Percentiles rank a stretch among this genome's conserved stretches.
Conservation (phyloP, 2,113 vertebrate genomes). For the Arizona elegans region DNA sequence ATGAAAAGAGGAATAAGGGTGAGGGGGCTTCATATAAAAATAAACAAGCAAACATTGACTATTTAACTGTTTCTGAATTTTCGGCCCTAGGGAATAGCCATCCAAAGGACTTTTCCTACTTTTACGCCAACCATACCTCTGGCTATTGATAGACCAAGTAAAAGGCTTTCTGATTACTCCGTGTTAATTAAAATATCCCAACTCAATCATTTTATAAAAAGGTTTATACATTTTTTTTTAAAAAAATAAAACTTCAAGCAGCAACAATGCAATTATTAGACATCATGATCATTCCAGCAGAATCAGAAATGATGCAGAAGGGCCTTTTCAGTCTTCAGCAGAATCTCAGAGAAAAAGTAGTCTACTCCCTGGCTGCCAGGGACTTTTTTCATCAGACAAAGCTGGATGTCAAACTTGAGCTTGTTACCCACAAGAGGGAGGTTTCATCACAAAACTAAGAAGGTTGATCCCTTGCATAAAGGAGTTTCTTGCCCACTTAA, state of each 20-base stretch:
- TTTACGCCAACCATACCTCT: neutral
- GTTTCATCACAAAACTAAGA: neutral
- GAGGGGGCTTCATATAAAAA: neutral
- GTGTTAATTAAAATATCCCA: neutral
- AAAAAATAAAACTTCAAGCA: neutral
- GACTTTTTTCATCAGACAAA: neutral
- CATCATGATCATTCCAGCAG: neutral
- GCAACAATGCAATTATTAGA: neutral
- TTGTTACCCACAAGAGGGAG: neutral
- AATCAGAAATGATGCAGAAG: neutral
- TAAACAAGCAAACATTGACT: neutral
- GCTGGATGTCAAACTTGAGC: neutral
- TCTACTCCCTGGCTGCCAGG: neutral
- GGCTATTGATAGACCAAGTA: neutral
- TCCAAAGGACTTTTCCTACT: neutral
- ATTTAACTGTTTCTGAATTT: neutral
- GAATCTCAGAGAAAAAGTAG: neutral
- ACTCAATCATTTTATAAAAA: neutral
- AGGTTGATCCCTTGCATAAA: neutral
- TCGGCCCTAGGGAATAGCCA: neutral
- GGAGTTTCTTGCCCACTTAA: fast-evolving
- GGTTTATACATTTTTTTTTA: neutral
- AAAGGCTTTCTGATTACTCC: neutral
- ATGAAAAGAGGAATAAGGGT: neutral
- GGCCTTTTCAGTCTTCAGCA: neutral